A percentile compares a stretch with the other conserved stretches of the same genome.
These are phyloP conservation scores for Pangasius krempfi DNA, from an alignment of 2,797 vertebrate genomes.

Conservation along the genomic window DNA sequence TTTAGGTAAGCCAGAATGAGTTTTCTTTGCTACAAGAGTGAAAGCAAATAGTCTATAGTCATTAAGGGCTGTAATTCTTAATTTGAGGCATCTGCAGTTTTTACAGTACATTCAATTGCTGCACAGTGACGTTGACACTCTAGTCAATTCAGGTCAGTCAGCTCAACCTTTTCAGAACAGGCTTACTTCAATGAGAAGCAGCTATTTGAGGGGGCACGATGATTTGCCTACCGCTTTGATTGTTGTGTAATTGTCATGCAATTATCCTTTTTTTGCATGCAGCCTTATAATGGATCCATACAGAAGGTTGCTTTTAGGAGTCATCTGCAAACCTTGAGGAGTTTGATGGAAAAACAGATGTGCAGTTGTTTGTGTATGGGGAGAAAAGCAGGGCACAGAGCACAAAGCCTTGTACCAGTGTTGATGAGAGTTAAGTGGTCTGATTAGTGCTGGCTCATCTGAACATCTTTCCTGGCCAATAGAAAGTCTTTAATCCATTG, in stretches of 20 bases:
- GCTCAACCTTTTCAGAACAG: not conserved
- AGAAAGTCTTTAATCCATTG: not conserved
- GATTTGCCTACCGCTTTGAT: not conserved
- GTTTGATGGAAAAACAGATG: not conserved
- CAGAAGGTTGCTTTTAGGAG: not conserved
- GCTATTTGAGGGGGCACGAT: not conserved
- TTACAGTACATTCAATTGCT: not conserved
- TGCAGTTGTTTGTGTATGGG: not conserved
- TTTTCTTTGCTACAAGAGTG: not conserved
- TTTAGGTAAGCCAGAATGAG: not conserved
- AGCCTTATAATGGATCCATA: not conserved
- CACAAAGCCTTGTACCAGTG: not conserved
- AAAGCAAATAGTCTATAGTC: not conserved
- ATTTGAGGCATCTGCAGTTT: not conserved
- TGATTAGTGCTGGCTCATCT: not conserved
- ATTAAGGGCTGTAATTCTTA: not conserved
- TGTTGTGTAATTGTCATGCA: not conserved
- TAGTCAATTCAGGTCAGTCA: not conserved
- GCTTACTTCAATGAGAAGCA: not conserved
- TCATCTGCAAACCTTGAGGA: not conserved
- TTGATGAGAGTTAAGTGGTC: not conserved
- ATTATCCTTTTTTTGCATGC: not conserved
- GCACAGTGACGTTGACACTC: not conserved
- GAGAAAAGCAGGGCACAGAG: not conserved
- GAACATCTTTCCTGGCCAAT: not conserved